These are phyloP conservation scores for Psettodes erumei DNA, from an alignment of 2,113 vertebrate species.

Conservation along the genomic window DNA sequence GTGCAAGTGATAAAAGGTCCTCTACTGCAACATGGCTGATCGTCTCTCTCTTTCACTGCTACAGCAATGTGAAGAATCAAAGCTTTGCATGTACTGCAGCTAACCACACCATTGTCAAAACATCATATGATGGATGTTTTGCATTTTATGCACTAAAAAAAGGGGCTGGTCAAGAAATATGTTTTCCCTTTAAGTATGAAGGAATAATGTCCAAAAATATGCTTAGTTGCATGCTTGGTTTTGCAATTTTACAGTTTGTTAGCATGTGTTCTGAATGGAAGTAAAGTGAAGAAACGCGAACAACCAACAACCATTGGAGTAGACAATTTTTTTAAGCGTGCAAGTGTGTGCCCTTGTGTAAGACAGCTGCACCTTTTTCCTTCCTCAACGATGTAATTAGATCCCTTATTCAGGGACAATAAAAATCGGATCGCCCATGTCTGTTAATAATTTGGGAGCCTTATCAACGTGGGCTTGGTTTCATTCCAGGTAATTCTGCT, in stretches of 20 bases:
- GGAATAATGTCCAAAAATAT: background rate
- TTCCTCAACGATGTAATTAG: conserved; percentile 37
- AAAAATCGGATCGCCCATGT: conserved; percentile 22
- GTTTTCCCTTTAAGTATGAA: background rate
- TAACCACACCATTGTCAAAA: background rate
- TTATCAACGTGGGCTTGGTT: conserved; percentile 35
- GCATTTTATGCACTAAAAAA: background rate
- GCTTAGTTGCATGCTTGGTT: no score
- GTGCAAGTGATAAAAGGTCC: conserved; percentile 3
- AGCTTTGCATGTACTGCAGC: background rate
- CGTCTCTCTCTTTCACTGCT: background rate
- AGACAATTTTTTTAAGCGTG: background rate
- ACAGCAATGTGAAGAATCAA: background rate
- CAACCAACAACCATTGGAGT: background rate
- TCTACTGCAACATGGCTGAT: conserved; percentile 25
- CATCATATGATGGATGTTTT: background rate
- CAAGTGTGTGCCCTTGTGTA: conserved; percentile 5
- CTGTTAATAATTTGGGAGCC: conserved; percentile 45
- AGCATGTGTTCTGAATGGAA: no score
- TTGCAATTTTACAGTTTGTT: no score
- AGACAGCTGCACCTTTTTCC: background rate
- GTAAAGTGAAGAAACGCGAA: background rate
- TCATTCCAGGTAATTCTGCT: conserved; percentile 23
- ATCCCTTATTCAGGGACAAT: conserved; percentile 45
- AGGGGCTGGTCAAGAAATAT: background rate